Conservation (phyloP, 2,113 vertebrate genomes). For the Percina caprodes region DNA sequence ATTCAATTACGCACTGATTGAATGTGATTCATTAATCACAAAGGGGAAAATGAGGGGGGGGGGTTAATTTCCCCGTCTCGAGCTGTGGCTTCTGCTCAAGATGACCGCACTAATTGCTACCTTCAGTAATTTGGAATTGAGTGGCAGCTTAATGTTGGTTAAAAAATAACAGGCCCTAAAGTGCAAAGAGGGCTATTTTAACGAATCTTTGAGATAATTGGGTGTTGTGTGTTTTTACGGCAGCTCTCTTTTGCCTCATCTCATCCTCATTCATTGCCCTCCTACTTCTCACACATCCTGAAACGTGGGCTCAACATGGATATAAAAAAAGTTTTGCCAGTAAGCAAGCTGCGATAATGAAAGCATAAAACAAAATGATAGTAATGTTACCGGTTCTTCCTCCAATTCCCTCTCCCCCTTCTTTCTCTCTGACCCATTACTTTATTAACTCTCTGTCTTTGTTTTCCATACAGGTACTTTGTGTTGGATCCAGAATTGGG, state of each 20-base stretch:
- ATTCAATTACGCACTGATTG: conserved; percentile 63
- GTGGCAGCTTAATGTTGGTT: conserved; percentile 17
- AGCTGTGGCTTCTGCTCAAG: conserved; percentile 43
- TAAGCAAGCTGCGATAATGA: conserved; percentile 54
- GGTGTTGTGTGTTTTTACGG: conserved; percentile 23
- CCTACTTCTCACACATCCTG: not conserved
- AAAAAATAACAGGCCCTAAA: conserved; percentile 20
- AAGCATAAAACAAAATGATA: conserved; percentile 51
- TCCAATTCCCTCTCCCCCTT: not conserved
- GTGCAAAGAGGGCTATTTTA: conserved; percentile 29
- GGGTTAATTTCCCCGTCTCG: conserved; percentile 54
- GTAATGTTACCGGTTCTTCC: not conserved
- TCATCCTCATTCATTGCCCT: conserved; percentile 23
- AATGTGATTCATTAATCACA: conserved; percentile 69
- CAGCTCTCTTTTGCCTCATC: conserved; percentile 15
- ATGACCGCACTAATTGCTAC: conserved; percentile 46
- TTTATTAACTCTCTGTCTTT: conserved; percentile 44
- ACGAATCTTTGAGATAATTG: conserved; percentile 30
- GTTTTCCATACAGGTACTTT: conserved; percentile 84
- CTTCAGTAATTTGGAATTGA: conserved; percentile 51
- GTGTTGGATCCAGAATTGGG: conserved; percentile 93
- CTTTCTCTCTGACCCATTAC: conserved; percentile 46
- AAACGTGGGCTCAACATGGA: conserved; percentile 27
- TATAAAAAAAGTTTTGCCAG: conserved; percentile 24
- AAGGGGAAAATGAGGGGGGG: conserved; percentile 34